Base-by-base conservation (phyloP, 2,888 invertebrate genomes). In the Campopleginae sp. region DNA sequence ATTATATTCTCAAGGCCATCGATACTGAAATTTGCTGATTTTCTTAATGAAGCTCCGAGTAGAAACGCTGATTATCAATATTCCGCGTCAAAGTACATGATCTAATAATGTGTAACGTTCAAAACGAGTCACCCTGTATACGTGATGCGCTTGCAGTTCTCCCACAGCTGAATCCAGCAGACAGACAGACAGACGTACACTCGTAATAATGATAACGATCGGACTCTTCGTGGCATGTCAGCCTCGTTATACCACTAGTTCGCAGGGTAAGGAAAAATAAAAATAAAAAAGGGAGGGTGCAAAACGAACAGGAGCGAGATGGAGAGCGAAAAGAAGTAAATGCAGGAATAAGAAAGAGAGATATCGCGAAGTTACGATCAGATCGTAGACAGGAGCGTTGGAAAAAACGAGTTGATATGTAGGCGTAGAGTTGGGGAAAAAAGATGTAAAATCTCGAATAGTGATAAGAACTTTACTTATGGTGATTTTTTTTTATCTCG, bases 121-220 rank as follows among this genome's bases (percentile, higher is more conserved):
- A 8, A 27, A 44, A n/a, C n/a, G 68, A 33, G 19, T 63, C 79
- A 65, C 71, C 79, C 79, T 61, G 71, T 80, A 72, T 54, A 71
- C 31, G 8, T 12, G 8, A 42, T 86, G 61, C 65, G 85, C 82
- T 31, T 80, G 84, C 80, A 85, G 78, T 87, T 84, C 82, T 68
- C 78, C 48, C 54, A 74, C 70, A 80, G 44, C 63, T 23, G 68
- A 87, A 75, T 58, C 85, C 80, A 72, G 75, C 87, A 86, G 86
- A 86, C 84, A 85, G 86, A 75, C 87, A 70, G 78, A 86, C 86
- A 74, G 85, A 88, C 86, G 77, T 88, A 88, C 89, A 90, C 89
- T 90, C 88, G 89, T 90, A 90, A 90, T 87, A 89, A 89, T 86
- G 90, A 90, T 90, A 90, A 90, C 86, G 88, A 90, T 90, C 89